phyloP scores from a whole-genome alignment of 2,797 vertebrate genomes.

The Pygocentrus nattereri region DNA sequence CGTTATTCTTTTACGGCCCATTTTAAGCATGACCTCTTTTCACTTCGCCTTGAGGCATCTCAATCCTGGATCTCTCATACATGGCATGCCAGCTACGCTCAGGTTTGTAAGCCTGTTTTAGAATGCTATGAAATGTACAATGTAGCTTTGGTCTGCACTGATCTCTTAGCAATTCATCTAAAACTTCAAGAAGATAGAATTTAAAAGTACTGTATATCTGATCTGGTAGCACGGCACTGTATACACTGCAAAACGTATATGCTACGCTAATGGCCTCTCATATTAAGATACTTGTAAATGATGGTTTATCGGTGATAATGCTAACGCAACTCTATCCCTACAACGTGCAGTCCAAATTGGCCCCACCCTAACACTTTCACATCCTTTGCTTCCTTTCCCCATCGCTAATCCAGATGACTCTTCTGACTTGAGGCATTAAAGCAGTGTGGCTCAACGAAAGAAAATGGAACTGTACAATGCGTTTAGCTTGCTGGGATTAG shows the following conservation, averaged over 20 bases:
- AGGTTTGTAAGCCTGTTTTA: slow-evolving; percentile 41
- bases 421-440: slow-evolving; percentile 23
- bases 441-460: slow-evolving; percentile 33
- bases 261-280: background rate
- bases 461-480: slow-evolving; percentile 6
- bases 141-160: slow-evolving; percentile 34
- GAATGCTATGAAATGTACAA: slow-evolving; percentile 38
- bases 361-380: slow-evolving; percentile 33
- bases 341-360: background rate
- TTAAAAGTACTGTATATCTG: slow-evolving; percentile 32
- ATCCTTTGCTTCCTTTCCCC: slow-evolving; percentile 6
- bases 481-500: slow-evolving; percentile 11
- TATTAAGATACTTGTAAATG: background rate
- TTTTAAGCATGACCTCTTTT: slow-evolving; percentile 76
- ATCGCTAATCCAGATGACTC: slow-evolving; percentile 29
- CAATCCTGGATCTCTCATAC: slow-evolving; percentile 58
- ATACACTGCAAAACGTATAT: slow-evolving; percentile 16
- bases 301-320: background rate
- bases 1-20: slow-evolving; percentile 58
- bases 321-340: background rate
- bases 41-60: slow-evolving; percentile 63
- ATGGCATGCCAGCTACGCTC: slow-evolving; percentile 54
- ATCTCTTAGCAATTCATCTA: slow-evolving; percentile 38
- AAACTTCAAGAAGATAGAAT: slow-evolving; percentile 18
- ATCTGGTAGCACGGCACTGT: slow-evolving; percentile 43